Evolutionary conservation across 2,113 vertebrate genomes (phyloP).

Genomic region (Pyrgilauda ruficollis): DNA sequence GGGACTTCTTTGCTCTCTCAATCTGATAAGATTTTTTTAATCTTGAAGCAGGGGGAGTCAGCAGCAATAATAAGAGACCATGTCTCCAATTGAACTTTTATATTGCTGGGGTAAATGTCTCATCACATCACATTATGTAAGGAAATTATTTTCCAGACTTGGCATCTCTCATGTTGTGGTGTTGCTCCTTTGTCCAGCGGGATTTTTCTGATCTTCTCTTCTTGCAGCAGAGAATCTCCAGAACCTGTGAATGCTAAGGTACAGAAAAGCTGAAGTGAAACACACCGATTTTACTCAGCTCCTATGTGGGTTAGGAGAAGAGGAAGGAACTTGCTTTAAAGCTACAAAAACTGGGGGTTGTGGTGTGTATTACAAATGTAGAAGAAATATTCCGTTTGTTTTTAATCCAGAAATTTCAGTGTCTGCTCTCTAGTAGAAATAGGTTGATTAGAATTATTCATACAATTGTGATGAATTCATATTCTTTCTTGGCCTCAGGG

Average conservation of each 20-base stretch:
- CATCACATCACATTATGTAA: background rate
- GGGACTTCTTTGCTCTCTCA: background rate
- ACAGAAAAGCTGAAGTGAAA: background rate
- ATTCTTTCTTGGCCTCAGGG: background rate
- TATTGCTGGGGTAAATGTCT: background rate
- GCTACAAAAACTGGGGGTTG: background rate
- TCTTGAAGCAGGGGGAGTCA: background rate
- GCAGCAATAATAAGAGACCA: background rate
- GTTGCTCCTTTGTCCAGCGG: background rate
- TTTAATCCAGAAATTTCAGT: background rate
- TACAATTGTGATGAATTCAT: background rate
- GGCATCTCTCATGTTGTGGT: background rate
- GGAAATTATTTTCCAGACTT: background rate
- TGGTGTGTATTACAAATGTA: background rate
- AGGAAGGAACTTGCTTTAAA: background rate
- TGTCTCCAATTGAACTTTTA: background rate
- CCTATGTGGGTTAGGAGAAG: background rate
- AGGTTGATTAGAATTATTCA: background rate
- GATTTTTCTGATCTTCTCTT: background rate
- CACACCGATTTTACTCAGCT: background rate
- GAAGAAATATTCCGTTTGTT: background rate
- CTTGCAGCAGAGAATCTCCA: background rate
- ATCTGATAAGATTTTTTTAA: background rate
- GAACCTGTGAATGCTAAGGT: background rate
- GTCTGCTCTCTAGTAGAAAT: background rate